Conservation (phyloP, 2,797 vertebrate genomes). For the Pelodytes ibericus region DNA sequence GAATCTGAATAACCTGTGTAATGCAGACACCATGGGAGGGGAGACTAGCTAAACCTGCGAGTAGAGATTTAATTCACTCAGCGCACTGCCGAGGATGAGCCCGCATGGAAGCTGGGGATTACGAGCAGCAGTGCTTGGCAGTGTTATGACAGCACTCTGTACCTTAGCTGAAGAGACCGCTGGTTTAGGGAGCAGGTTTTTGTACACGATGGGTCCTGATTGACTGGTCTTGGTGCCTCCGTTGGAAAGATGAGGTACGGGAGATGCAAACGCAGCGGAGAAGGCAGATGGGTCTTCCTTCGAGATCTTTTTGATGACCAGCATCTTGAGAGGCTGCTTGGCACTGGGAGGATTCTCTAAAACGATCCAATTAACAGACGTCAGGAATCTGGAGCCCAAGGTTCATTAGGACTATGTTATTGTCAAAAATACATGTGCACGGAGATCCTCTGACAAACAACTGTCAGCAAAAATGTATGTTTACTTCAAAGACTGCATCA, state of each 20-base stretch:
- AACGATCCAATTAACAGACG: not conserved
- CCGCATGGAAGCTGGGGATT: too few relatives aligned
- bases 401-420: too few relatives aligned
- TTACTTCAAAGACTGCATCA: too few relatives aligned
- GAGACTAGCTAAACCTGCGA: not conserved
- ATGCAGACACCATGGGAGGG: not conserved
- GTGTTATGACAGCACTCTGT: slow-evolving; percentile 42
- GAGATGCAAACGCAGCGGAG: slow-evolving; percentile 92
- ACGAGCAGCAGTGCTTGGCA: too few relatives aligned
- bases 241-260: slow-evolving; percentile 87
- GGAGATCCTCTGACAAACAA: too few relatives aligned
- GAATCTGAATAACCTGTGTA: not conserved
- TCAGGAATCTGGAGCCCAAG: too few relatives aligned
- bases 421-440: not conserved
- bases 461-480: too few relatives aligned
- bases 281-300: slow-evolving; percentile 96
- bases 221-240: slow-evolving; percentile 90
- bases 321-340: slow-evolving; percentile 98
- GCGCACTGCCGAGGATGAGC: too few relatives aligned
- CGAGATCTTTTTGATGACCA: slow-evolving; percentile 99
- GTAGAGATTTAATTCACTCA: not conserved
- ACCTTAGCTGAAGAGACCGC: slow-evolving; percentile 94
- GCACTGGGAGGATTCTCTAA: slow-evolving; percentile 97
- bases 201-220: slow-evolving; percentile 94
- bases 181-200: slow-evolving; percentile 97